A percentile compares a stretch with the other conserved stretches of the same genome.
Evolutionary conservation across 2,888 invertebrate species (phyloP).

Genomic region (Pterostichus madidus): DNA sequence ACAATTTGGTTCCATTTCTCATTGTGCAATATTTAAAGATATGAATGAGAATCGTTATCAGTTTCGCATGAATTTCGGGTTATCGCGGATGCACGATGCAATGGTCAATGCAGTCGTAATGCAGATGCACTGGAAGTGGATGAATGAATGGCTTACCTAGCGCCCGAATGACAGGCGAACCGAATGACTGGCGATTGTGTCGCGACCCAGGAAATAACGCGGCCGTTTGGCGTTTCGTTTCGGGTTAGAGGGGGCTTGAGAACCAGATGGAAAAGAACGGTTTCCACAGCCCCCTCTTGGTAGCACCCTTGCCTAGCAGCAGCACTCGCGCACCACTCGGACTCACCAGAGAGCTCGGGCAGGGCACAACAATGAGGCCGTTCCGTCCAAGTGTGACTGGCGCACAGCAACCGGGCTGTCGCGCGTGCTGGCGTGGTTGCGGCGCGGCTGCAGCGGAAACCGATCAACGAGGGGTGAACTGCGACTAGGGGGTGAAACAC

Average conservation of each 20-base stretch:
- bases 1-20: constrained; percentile 10
- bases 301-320: constrained; percentile 12
- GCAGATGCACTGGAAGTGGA: not conserved
- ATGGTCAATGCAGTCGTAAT: not conserved
- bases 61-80: no score
- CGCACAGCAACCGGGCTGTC: constrained; percentile 48
- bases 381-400: constrained; percentile 44
- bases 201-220: constrained; percentile 43
- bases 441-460: constrained; percentile 35
- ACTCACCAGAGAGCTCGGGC: not conserved
- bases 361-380: constrained; percentile 16
- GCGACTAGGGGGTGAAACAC: constrained; percentile 55
- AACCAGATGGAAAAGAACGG: constrained; percentile 58
- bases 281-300: constrained; percentile 62
- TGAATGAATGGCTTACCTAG: constrained; percentile 52
- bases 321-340: constrained; percentile 44
- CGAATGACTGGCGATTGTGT: constrained; percentile 19
- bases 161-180: constrained; percentile 56
- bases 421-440: constrained; percentile 59
- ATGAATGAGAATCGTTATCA: no score
- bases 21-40: not conserved
- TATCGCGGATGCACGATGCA: not conserved
- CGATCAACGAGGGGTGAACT: constrained; percentile 24
- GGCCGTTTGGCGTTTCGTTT: not conserved
- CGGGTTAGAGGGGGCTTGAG: constrained; percentile 57